Percentiles rank a stretch among this genome's conserved stretches.
These are phyloP conservation scores for Origma solitaria DNA, from an alignment of 2,113 vertebrate genomes.

Conservation along the genomic window DNA sequence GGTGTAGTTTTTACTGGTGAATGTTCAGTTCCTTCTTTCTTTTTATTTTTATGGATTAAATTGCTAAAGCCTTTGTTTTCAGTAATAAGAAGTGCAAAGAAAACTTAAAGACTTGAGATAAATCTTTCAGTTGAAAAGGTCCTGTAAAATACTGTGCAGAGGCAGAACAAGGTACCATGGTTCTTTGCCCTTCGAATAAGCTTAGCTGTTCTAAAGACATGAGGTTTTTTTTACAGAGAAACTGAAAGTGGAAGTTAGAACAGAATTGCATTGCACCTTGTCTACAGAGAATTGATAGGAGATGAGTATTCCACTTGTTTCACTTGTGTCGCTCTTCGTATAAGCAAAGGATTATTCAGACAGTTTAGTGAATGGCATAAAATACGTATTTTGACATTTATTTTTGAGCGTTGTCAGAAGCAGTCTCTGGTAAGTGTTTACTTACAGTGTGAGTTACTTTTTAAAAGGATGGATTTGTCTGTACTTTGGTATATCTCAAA, in stretches of 20 bases:
- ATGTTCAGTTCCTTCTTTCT: background rate
- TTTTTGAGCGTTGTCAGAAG: background rate
- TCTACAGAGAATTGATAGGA: background rate
- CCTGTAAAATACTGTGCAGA: background rate
- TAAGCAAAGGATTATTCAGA: background rate
- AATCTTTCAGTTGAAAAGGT: background rate
- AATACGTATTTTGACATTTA: background rate
- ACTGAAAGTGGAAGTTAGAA: background rate
- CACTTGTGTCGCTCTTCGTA: background rate
- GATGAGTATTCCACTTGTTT: background rate
- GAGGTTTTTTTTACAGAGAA: background rate
- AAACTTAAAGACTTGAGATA: background rate
- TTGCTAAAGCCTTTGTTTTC: background rate
- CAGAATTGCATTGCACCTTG: background rate
- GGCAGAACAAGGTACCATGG: background rate
- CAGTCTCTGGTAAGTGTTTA: background rate
- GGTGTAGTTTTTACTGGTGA: background rate
- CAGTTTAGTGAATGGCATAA: background rate
- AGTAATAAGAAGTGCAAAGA: background rate
- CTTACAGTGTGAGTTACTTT: background rate
- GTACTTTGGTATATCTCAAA: background rate
- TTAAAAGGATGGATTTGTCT: background rate
- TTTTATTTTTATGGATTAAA: background rate
- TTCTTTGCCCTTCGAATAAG: background rate
- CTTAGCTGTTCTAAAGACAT: background rate